Base-by-base conservation (phyloP, 2,797 vertebrate genomes). In the Taeniopygia guttata region DNA sequence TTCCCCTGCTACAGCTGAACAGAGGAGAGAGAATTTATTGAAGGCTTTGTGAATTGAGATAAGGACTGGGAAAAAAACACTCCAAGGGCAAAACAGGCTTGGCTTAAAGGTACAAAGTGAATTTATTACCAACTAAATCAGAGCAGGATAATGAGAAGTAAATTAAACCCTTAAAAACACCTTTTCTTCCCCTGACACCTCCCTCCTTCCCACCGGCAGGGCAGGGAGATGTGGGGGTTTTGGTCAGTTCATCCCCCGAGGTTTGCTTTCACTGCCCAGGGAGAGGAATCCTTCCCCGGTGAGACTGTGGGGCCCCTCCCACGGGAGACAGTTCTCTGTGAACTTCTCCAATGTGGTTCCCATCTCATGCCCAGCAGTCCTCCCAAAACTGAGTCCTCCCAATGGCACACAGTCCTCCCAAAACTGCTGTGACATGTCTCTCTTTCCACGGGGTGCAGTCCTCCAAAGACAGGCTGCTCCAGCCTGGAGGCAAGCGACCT, bases 321-420 rank as follows among this genome's bases (percentile, higher is more conserved):
- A 58, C 0, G 0, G 34, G 14, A 14, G 29, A 21, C 14, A 67
- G 7, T 11, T 67, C 9, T 56, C 8, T 0, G 1, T n/a, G 29
- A 48, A 40, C 5, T 56, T 67, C 34, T 40, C 27, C 1, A 1
- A 0, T 0, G 1, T 17, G 22, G 9, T 3, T 56, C 18, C 52
- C 48, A 4, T 58, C 29, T 40, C 52, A 40, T 4, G 7, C 18
- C 23, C 4, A 48, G 23, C 29, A n/a, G 6, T 17, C n/a, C 13
- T 26, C 1, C 14, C 19, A 29, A 22, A 34, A 34, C 23, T 46
- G 43, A 48, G 16, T 48, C n/a, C 12, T 43, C 12, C 26, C 26
- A 29, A 4, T 6, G 34, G 34, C 26, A 29, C 4, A 21, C 19
- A 36, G 19, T 30, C 27, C 16, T 64, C 22, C 29, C 49, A 56